Base-by-base conservation (phyloP, 2,113 vertebrate genomes). In the Coptodon bakossiorum region DNA sequence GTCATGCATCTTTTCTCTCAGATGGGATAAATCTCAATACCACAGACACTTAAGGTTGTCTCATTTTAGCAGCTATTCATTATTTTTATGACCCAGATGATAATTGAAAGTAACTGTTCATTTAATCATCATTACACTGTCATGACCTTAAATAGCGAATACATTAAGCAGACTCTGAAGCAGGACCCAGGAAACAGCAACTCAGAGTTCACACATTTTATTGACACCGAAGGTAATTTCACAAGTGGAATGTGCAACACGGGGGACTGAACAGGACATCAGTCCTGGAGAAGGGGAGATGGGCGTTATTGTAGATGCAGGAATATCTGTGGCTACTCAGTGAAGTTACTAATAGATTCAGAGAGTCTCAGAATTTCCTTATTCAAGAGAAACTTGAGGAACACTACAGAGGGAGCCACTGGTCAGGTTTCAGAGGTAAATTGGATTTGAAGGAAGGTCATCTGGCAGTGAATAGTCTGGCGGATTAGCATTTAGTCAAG, bases 41-140 rank as follows among this genome's bases (percentile, higher is more conserved):
- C 40, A 48, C 22, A 48, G 24, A 29, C 43, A 48, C 81, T n/a
- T 63, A 19, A 50, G 38, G 40, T 85, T 19, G 17, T 45, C 24
- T 84, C 27, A 36, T 45, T 80, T 87, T 24, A 89, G 53, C 81
- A 68, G 68, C 88, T 61, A n/a, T 85, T 91, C 52, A 82, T 87
- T 76, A 80, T 73, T 54, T 88, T 88, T 82, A 89, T 91, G 43
- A 48, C 12, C 56, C 3, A 1, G 48, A 40, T 82, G 38, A 85
- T 89, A 54, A 53, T 86, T 76, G 22, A 53, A 57, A 63, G 31
- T 17, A 90, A 73, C 34, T 79, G 54, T 12, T 61, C 56, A 80
- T 87, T 88, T 82, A 68, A 29, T 19, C 56, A 48, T 80, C 52
- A 82, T 88, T 79, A 86, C 27, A 63, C 22, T 78, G 86, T 71